Evolutionary conservation across 2,113 vertebrate species (phyloP).

Genomic region (Herpetotheres cachinnans): DNA sequence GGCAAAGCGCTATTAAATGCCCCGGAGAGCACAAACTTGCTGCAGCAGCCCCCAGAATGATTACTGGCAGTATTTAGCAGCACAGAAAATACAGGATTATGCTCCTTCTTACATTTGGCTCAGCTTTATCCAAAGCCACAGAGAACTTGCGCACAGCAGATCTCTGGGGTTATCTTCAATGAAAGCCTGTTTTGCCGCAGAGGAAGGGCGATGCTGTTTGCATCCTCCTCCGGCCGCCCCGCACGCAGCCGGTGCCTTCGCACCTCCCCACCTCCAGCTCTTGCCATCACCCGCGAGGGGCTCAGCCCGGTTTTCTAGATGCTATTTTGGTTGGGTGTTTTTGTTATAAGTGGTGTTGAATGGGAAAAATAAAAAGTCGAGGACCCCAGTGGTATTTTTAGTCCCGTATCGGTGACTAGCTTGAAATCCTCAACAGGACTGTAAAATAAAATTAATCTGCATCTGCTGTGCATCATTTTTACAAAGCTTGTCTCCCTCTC

Average conservation of each 20-base stretch:
- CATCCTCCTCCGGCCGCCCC: background rate
- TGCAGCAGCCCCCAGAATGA: background rate
- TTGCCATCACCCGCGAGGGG: background rate
- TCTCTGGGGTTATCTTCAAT: background rate
- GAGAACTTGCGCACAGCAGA: background rate
- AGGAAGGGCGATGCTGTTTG: background rate
- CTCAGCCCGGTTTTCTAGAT: background rate
- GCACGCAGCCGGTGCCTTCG: background rate
- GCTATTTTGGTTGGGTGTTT: background rate
- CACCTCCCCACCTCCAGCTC: background rate
- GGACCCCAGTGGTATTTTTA: constrained; percentile 13
- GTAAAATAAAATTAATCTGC: constrained; percentile 31
- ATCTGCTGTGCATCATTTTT: background rate
- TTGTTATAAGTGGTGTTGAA: background rate
- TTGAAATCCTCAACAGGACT: background rate
- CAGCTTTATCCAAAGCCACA: background rate
- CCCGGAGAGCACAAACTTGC: background rate
- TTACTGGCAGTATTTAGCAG: background rate
- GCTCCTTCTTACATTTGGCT: background rate
- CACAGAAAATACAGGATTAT: background rate
- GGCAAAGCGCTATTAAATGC: background rate
- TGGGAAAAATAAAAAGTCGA: background rate
- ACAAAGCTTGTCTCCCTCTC: background rate
- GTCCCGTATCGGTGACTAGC: background rate
- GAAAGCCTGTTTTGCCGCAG: background rate